Conservation (phyloP, 2,113 vertebrate species). For the Puffinus mauretanicus region DNA sequence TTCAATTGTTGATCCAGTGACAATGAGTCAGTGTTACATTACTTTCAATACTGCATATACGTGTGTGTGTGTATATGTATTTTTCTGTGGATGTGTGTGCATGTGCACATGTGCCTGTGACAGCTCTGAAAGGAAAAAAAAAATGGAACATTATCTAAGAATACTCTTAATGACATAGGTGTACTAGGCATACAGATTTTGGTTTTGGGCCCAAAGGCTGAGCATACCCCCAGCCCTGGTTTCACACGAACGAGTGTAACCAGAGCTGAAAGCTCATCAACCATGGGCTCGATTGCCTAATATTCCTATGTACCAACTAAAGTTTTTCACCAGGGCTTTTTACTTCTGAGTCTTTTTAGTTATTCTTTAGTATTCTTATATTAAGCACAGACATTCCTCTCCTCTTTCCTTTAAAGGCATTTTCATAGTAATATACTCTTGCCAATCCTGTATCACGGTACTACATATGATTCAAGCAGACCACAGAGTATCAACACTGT, state of each 20-base stretch:
- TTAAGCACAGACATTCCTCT: background rate
- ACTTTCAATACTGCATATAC: background rate
- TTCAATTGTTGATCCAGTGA: background rate
- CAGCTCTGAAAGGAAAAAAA: background rate
- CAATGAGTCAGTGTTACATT: background rate
- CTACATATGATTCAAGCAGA: background rate
- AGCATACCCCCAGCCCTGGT: background rate
- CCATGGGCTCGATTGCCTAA: background rate
- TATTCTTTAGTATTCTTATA: background rate
- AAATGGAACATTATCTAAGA: background rate
- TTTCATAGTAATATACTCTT: background rate
- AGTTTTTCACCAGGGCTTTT: background rate
- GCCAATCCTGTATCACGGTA: background rate
- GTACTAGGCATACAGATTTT: background rate
- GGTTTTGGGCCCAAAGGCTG: background rate
- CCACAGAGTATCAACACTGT: background rate
- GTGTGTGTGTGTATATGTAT: fast-evolving
- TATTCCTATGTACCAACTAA: background rate
- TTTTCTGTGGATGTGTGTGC: background rate
- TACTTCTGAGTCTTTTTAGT: background rate
- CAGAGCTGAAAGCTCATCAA: background rate
- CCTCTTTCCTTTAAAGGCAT: background rate
- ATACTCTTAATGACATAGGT: background rate
- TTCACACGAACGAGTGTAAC: background rate
- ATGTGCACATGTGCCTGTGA: background rate